phyloP scores from a whole-genome alignment of 1,140 invertebrate species.

The Melitaea cinxia region DNA sequence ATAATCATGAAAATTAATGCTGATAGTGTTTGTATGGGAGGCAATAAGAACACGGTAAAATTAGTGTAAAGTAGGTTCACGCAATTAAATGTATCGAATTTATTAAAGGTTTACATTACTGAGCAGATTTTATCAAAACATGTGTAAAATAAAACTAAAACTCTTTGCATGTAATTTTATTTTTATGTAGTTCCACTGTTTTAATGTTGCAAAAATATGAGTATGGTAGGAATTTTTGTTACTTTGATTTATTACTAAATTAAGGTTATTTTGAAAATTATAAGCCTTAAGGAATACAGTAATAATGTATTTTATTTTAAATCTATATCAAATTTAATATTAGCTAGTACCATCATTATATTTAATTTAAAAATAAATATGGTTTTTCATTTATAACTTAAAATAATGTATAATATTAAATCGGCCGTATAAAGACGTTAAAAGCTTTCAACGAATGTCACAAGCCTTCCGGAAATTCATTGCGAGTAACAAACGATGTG shows the following conservation, averaged over 20 bases:
- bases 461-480: constrained; percentile 27
- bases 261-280: neutral
- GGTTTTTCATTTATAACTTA: too few relatives aligned
- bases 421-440: constrained; percentile 31
- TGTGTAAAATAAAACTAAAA: too few relatives aligned
- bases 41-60: constrained; percentile 8
- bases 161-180: constrained; percentile 1
- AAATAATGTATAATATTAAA: neutral
- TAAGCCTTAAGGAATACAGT: neutral
- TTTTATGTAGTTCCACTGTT: constrained; percentile 8
- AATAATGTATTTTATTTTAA: neutral
- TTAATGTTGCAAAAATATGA: too few relatives aligned
- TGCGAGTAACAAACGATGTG: constrained; percentile 25
- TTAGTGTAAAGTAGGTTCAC: constrained; percentile 11
- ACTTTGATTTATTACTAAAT: neutral
- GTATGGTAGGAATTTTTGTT: neutral
- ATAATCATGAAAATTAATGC: neutral
- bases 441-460: constrained; percentile 36
- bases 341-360: too few relatives aligned
- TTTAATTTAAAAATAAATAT: too few relatives aligned
- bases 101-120: constrained; percentile 10
- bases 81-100: constrained; percentile 23
- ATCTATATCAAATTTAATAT: too few relatives aligned
- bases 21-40: constrained; percentile 5
- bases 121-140: constrained; percentile 18